phyloP scores from a whole-genome alignment of 2,113 vertebrate genomes.

The Antechinus stuartii region DNA sequence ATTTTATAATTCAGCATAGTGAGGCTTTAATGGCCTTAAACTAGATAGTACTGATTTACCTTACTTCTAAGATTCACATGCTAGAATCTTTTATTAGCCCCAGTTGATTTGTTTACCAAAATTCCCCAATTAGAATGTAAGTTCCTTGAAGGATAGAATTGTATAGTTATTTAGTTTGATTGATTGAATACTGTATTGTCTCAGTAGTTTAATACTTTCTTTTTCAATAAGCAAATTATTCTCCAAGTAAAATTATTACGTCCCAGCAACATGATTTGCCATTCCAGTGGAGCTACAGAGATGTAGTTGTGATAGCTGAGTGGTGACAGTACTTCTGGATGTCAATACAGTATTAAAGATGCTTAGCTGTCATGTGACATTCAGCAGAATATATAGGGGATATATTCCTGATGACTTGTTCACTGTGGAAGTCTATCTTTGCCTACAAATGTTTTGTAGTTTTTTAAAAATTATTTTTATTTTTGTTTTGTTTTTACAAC shows the following conservation, averaged over 20 bases:
- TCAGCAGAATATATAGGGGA: constrained; percentile 6
- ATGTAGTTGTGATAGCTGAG: background rate
- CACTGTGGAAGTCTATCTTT: constrained; percentile 56
- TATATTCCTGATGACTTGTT: constrained; percentile 28
- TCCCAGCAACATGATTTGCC: constrained; percentile 33
- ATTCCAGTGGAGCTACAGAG: background rate
- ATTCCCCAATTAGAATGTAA: background rate
- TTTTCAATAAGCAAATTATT: background rate
- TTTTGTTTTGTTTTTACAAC: constrained; percentile 6
- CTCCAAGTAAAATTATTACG: background rate
- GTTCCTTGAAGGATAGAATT: background rate
- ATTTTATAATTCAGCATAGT: constrained; percentile 22
- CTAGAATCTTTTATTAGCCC: background rate
- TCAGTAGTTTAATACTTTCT: background rate
- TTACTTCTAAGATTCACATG: background rate
- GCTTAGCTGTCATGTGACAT: constrained; percentile 17
- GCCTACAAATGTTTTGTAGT: background rate
- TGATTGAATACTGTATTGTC: background rate
- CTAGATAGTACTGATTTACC: background rate
- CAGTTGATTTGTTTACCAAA: background rate
- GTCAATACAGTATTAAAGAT: background rate
- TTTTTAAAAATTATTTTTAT: no score
- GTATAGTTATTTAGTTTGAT: background rate
- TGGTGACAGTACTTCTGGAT: background rate
- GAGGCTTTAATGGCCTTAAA: constrained; percentile 32